These are phyloP conservation scores for Stichodactyla helianthus DNA, from an alignment of 64 coral and sea anemone species.

Conservation along the genomic window DNA sequence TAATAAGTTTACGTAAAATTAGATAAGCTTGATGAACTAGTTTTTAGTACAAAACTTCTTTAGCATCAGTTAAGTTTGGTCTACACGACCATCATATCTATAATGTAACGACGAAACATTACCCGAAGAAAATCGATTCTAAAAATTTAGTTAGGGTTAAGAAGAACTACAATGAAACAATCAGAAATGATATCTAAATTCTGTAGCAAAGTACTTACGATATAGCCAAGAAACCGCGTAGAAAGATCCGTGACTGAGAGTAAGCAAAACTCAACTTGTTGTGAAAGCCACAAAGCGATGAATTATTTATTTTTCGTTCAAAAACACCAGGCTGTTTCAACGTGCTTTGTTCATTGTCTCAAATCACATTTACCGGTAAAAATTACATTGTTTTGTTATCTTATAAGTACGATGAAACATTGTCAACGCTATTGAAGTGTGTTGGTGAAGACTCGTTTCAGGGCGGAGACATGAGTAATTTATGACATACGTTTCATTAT, in stretches of 20 bases:
- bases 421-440: not conserved
- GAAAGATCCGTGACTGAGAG: not conserved
- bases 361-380: not conserved
- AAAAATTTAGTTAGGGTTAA: not conserved
- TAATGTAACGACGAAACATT: not conserved
- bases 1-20: not conserved
- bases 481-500: not conserved
- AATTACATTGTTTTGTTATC: not conserved
- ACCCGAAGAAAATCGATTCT: not conserved
- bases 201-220: not conserved
- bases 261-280: not conserved
- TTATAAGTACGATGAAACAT: not conserved
- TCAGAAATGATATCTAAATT: not conserved
- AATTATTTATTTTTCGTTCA: conserved; percentile 1
- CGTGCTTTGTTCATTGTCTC: not conserved
- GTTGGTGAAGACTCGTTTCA: not conserved
- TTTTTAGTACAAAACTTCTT: not conserved
- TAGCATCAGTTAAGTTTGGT: not conserved
- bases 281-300: conserved; percentile 10
- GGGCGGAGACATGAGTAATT: conserved; percentile 6
- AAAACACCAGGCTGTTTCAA: not conserved
- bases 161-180: not conserved
- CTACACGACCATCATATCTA: not conserved
- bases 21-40: not conserved
- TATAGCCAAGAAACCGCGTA: not conserved